Evolutionary conservation across 53 echinoderm and acorn worm species (phyloP), one percentile per base, ranked within the genome.

Genomic region (Echinarachnius parma): DNA sequence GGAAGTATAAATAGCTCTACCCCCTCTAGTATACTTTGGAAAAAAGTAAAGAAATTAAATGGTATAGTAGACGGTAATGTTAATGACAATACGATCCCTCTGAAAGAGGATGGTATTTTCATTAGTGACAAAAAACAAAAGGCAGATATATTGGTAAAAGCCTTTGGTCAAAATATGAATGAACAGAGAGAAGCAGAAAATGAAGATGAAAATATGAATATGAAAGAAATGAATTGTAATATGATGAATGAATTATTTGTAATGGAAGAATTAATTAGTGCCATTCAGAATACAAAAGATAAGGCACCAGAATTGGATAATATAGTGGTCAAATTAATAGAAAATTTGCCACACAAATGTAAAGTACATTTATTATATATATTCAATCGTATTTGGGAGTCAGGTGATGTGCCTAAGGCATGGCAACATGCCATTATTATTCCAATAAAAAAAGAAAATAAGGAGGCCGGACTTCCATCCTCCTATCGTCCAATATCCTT

Each of bases 401-500:
- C 39, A 39, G 39, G 39, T 39, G 39, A 39, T 39, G 39, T 39
- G 39, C 7, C 7, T 39, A 9, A 39, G 39, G 39, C 39, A 39
- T 39, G 39, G 39, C 39, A 39, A 39, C 39, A 39, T 39, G 7
- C 39, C 39, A 39, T 39, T 39, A 39, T 39, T 9, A 39, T 39
- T 13, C 39, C 13, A 39, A 39, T 39, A 39, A 39, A 39, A 13
- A 39, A 39, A 39, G 39, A 9, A 39, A 39, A 13, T 29, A 28
- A 49, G 50, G 50, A 48, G n/a, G 11, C 48, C n/a, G 24, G 50
- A 28, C 13, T 26, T 29, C 69, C 69, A 49, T 2, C 13, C 13
- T 69, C 69, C 1, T 69, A 69, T 48, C 48, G 69, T 49, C 69
- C 69, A 9, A 69, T 69, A n/a, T 23, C 69, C 7, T 31, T 69